phyloP scores from a whole-genome alignment of 2,113 vertebrate genomes.

The Passerina amoena region DNA sequence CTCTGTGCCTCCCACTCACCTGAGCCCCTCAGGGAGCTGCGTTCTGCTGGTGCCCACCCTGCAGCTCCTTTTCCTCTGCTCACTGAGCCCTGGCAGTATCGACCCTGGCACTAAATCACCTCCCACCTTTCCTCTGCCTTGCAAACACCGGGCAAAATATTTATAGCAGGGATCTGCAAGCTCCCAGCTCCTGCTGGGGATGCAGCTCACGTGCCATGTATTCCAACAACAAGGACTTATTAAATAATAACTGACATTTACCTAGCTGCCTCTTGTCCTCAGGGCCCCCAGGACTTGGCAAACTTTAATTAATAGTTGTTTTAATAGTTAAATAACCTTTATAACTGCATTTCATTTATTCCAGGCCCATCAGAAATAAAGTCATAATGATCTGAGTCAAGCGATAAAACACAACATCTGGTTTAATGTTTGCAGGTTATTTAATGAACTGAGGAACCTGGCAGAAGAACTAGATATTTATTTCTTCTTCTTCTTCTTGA shows the following conservation, averaged over 20 bases:
- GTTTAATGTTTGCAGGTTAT: conserved; percentile 51
- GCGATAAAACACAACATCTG: conserved; percentile 70
- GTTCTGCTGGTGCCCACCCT: background rate
- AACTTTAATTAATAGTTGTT: conserved; percentile 74
- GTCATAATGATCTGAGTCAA: conserved; percentile 64
- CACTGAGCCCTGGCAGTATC: background rate
- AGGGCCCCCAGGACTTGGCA: conserved; percentile 57
- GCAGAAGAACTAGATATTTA: background rate
- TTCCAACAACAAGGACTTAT: conserved; percentile 58
- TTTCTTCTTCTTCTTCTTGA: background rate
- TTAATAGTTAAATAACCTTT: conserved; percentile 77
- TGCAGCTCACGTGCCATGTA: background rate
- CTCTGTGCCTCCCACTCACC: fast-evolving
- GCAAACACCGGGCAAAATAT: background rate
- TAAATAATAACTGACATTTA: conserved; percentile 73
- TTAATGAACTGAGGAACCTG: conserved; percentile 56
- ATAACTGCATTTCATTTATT: conserved; percentile 60
- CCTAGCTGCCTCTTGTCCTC: conserved; percentile 60
- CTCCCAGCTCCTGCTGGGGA: background rate
- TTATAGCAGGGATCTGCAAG: background rate
- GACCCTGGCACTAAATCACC: background rate
- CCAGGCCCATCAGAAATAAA: conserved; percentile 53
- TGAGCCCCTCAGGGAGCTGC: background rate
- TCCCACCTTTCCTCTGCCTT: background rate
- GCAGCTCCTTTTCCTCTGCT: background rate